Evolutionary conservation across 2,888 invertebrate species (phyloP), one percentile per base, ranked within the genome.

Genomic region (Cordylochernes scorpioides): DNA sequence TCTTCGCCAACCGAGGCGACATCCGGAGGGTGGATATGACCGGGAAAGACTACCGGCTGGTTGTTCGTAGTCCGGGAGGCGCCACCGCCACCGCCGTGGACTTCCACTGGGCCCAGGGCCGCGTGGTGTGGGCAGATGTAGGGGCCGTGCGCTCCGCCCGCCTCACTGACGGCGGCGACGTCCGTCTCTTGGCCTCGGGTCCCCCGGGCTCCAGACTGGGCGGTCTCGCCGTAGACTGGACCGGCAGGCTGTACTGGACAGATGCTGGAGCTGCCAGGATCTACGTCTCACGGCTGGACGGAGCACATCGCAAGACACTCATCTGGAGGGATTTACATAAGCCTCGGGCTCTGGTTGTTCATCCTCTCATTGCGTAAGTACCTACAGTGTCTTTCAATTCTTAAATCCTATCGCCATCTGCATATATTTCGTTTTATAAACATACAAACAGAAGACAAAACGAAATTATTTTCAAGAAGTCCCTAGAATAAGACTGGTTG

Each of bases 11-110:
- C 40, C 45, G 53, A 18, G 49, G 50, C 9, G 53, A 54, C 41
- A 53, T 53, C 31, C 43, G 52, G 1, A 45, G 46, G 25, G 48
- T 52, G 9, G 42, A 49, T 18, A 8, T 36, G n/a, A 25, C 24
- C 5, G 28, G 25, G 10, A 46, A 49, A 3, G 47, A 50, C 42
- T 78, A 77, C 47, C 70, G 69, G 33, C 68, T 75, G 4, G 65
- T 82, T 7, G 31, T 32, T 22, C 40, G 46, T 51, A 51, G 39
- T 2, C 73, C 73, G 53, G 74, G 75, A 2, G 59, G 82, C 1
- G 73, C 78, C 45, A 82, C 80, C 47, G 80, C 80, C 2, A 74
- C 82, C n/a, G 77, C 80, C 2, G 52, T 84, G 39, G 82, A 84
- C 52, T 84, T 72, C 49, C 77, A 82, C 47, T 74, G 73, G 46